Conservation (phyloP, 2,797 vertebrate species). For the Babyrousa celebensis region DNA sequence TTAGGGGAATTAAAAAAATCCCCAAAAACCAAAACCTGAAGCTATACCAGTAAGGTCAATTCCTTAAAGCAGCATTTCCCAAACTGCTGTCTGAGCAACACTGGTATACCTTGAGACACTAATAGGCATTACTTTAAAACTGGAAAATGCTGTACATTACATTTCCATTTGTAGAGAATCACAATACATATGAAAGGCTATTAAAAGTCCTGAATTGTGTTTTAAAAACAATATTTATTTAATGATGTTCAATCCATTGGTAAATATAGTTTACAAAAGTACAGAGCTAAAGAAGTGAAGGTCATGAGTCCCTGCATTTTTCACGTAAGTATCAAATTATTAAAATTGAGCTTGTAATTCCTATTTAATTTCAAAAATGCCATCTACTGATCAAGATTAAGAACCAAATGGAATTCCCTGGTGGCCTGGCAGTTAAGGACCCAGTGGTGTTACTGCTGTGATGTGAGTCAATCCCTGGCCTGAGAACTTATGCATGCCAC, state of each 20-base stretch:
- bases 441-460: too few relatives aligned
- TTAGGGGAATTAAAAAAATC: background rate
- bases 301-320: background rate
- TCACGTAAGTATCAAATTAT: background rate
- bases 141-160: background rate
- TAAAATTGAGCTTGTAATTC: constrained; percentile 52
- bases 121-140: background rate
- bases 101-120: background rate
- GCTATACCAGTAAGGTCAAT: background rate
- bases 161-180: background rate
- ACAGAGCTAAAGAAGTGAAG: background rate
- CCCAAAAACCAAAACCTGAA: background rate
- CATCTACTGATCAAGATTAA: background rate
- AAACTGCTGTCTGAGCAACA: constrained; percentile 23
- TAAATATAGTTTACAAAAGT: constrained; percentile 45
- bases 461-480: too few relatives aligned
- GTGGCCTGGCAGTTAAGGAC: too few relatives aligned
- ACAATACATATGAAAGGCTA: constrained; percentile 19
- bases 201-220: constrained; percentile 29
- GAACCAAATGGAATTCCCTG: too few relatives aligned
- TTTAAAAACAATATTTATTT: constrained; percentile 38
- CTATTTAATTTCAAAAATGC: constrained; percentile 41
- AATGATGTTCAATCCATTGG: constrained; percentile 14
- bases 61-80: constrained; percentile 34
- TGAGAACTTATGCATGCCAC: too few relatives aligned